A percentile compares a stretch with the other conserved stretches of the same genome.
Conservation (phyloP, 2,797 vertebrate genomes). For the Parotocinclus haroldoi region DNA sequence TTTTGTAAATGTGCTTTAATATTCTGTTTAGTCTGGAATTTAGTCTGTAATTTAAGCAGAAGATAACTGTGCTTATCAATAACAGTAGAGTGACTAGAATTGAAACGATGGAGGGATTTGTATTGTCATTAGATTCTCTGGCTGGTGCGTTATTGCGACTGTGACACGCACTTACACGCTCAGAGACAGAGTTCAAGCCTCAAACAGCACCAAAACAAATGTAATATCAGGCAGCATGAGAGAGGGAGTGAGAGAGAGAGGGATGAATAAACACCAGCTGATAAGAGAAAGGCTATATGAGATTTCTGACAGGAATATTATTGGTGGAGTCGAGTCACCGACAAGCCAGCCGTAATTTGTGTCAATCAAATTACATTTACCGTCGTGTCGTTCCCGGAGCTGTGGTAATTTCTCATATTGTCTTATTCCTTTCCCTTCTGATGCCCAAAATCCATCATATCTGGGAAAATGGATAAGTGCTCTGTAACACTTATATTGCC, state of each 20-base stretch:
- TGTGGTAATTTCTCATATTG: slow-evolving; percentile 54
- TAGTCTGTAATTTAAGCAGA: too few species aligned
- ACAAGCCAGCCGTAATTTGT: slow-evolving; percentile 52
- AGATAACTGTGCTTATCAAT: slow-evolving; percentile 28
- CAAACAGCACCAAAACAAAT: slow-evolving; percentile 50
- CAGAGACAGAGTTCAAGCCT: slow-evolving; percentile 42
- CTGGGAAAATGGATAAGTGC: slow-evolving; percentile 51
- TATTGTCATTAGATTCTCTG: slow-evolving; percentile 39
- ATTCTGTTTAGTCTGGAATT: too few species aligned
- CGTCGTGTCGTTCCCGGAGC: slow-evolving; percentile 47
- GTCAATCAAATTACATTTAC: slow-evolving; percentile 59
- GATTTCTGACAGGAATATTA: slow-evolving; percentile 55
- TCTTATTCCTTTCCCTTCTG: slow-evolving; percentile 49
- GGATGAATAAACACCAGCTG: slow-evolving; percentile 54
- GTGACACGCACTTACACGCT: slow-evolving; percentile 63
- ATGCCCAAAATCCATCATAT: slow-evolving; percentile 56
- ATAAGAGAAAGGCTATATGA: slow-evolving; percentile 53
- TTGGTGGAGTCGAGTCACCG: slow-evolving; percentile 46
- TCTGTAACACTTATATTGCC: slow-evolving; percentile 46
- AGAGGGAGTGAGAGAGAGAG: slow-evolving; percentile 26
- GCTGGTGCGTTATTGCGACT: slow-evolving; percentile 41
- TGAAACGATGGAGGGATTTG: slow-evolving; percentile 19
- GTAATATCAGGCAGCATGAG: slow-evolving; percentile 52
- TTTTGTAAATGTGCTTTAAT: too few species aligned
- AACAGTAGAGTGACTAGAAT: slow-evolving; percentile 25